These are phyloP conservation scores for Scaptomyza pallida DNA, from an alignment of 1,140 invertebrate species.

Conservation along the genomic window DNA sequence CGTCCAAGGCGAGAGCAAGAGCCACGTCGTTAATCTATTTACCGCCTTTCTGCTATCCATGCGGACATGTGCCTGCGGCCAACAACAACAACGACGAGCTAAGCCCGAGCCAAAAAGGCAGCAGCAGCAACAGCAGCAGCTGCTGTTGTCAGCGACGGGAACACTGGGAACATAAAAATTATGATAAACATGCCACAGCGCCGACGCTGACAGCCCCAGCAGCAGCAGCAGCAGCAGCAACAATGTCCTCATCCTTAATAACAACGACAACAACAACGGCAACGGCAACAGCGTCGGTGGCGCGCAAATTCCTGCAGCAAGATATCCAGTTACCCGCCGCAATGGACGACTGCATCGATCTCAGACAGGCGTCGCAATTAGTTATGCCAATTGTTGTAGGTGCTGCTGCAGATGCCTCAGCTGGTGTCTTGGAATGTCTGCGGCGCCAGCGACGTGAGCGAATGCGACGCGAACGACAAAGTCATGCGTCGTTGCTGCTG, in stretches of 20 bases:
- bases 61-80: conserved; percentile 77
- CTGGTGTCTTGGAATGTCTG: conserved; percentile 48
- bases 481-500: conserved; percentile 54
- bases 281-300: conserved; percentile 17
- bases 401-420: conserved; percentile 7
- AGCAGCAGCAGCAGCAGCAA: conserved; percentile 18
- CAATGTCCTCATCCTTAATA: conserved; percentile 6
- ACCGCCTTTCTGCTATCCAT: conserved; percentile 81
- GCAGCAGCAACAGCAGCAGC: conserved; percentile 35
- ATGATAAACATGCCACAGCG: conserved; percentile 77
- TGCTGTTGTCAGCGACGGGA: conserved; percentile 43
- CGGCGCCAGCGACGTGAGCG: conserved; percentile 73
- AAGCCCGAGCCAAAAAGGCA: conserved; percentile 1
- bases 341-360: conserved; percentile 61
- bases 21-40: conserved; percentile 83
- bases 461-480: conserved; percentile 72
- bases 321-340: conserved; percentile 61
- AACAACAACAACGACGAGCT: conserved; percentile 13
- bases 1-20: conserved; percentile 72
- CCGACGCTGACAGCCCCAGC: conserved; percentile 52
- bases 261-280: conserved; percentile 1
- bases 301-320: conserved; percentile 64
- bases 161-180: conserved; percentile 72
- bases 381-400: conserved; percentile 77
- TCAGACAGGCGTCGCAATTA: conserved; percentile 76